phyloP scores from a whole-genome alignment of 2,888 invertebrate genomes.

The Mythimna pallens region DNA sequence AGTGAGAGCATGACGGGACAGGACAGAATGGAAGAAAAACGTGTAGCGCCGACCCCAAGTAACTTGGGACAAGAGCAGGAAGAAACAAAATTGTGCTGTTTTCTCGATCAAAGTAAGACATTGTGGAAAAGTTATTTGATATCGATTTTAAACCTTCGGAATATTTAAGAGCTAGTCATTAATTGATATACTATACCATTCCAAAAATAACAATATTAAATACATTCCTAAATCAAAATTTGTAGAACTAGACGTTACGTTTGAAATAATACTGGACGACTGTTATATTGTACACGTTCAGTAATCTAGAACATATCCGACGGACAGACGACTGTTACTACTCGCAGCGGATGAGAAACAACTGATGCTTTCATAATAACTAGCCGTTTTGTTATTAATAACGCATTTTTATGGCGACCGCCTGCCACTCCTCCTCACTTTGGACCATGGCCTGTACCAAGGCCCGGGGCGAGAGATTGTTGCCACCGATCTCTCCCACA shows the following conservation, averaged over 20 bases:
- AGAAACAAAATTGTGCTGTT: not conserved
- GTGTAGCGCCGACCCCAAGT: too few species aligned
- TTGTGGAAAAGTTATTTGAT: not conserved
- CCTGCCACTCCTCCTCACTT: too few species aligned
- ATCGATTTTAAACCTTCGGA: not conserved
- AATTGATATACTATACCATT: not conserved
- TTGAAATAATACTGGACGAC: not conserved
- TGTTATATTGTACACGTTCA: not conserved
- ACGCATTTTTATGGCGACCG: not conserved
- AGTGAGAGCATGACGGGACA: too few species aligned
- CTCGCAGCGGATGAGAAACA: constrained; percentile 16
- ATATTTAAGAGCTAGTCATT: not conserved
- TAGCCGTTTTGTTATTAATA: constrained; percentile 15
- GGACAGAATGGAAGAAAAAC: too few species aligned
- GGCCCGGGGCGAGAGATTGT: too few species aligned
- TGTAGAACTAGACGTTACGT: not conserved
- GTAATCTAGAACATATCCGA: constrained; percentile 20
- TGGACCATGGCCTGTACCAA: too few species aligned
- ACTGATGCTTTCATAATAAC: constrained; percentile 18
- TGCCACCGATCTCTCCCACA: too few species aligned
- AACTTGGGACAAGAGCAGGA: too few species aligned
- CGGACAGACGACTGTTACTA: constrained; percentile 1
- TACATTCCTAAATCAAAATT: not conserved
- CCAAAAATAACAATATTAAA: not conserved
- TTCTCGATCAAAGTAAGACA: not conserved